phyloP scores from a whole-genome alignment of 2,888 invertebrate species.

The Papilio gigon region DNA sequence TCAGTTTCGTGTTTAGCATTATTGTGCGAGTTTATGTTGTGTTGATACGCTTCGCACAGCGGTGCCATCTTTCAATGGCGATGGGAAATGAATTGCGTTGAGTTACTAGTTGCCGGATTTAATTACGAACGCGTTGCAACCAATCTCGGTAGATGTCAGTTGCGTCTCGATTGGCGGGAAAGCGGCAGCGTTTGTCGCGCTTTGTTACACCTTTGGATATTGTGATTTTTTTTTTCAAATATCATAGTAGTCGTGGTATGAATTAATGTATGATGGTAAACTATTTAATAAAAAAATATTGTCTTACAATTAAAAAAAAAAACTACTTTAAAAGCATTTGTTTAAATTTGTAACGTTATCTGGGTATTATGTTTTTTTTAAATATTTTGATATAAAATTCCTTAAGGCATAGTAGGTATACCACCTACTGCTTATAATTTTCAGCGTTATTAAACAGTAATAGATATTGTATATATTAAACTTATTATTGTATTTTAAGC shows the following conservation, averaged over 20 bases:
- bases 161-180: not conserved
- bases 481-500: not conserved
- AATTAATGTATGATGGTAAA: too few relatives aligned
- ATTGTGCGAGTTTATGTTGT: constrained; percentile 13
- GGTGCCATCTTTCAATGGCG: constrained; percentile 39
- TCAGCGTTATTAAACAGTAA: too few relatives aligned
- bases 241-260: too few relatives aligned
- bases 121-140: constrained; percentile 27
- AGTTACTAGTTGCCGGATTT: constrained; percentile 34
- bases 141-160: constrained; percentile 44
- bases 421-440: too few relatives aligned
- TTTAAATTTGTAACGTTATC: too few relatives aligned
- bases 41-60: constrained; percentile 16
- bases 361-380: too few relatives aligned
- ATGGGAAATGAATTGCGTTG: constrained; percentile 33
- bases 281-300: too few relatives aligned
- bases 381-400: too few relatives aligned
- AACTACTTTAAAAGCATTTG: too few relatives aligned
- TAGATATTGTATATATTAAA: too few relatives aligned
- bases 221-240: not conserved
- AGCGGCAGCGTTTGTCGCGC: not conserved
- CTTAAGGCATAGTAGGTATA: too few relatives aligned
- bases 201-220: not conserved
- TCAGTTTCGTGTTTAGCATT: not conserved
- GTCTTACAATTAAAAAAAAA: too few relatives aligned